A percentile compares a stretch with the other conserved stretches of the same genome.
These are phyloP conservation scores for Microctonus aethiopoides DNA, from an alignment of 2,888 invertebrate genomes.

Conservation along the genomic window DNA sequence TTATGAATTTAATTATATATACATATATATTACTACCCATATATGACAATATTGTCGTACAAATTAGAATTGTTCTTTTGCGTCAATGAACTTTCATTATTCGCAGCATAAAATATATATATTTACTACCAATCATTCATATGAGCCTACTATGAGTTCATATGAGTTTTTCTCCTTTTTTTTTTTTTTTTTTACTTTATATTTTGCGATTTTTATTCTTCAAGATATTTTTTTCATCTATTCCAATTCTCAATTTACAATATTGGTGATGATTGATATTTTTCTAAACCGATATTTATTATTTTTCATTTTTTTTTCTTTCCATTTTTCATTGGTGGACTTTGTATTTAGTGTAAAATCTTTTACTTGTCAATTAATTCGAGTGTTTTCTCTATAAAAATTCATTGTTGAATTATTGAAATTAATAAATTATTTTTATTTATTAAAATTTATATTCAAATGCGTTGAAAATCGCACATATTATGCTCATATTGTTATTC, in stretches of 20 bases:
- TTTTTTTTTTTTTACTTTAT: not conserved
- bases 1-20: not conserved
- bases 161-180: not conserved
- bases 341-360: not conserved
- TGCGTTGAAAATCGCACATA: not conserved
- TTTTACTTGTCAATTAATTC: not conserved
- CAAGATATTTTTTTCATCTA: not conserved
- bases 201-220: not conserved
- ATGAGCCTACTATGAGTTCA: not conserved
- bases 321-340: not conserved
- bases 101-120: not conserved
- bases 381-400: not conserved
- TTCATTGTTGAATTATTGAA: not conserved
- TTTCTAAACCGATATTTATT: not conserved
- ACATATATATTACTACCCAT: not conserved
- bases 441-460: not conserved
- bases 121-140: not conserved
- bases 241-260: not conserved
- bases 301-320: not conserved
- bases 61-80: not conserved
- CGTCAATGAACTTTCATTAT: conserved; percentile 1
- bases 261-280: not conserved
- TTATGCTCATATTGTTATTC: not conserved
- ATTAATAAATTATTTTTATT: not conserved
- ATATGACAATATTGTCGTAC: not conserved